Percentiles rank a stretch among this genome's conserved stretches.
Conservation (phyloP, 2,888 invertebrate genomes). For the Drosophila koepferae region DNA sequence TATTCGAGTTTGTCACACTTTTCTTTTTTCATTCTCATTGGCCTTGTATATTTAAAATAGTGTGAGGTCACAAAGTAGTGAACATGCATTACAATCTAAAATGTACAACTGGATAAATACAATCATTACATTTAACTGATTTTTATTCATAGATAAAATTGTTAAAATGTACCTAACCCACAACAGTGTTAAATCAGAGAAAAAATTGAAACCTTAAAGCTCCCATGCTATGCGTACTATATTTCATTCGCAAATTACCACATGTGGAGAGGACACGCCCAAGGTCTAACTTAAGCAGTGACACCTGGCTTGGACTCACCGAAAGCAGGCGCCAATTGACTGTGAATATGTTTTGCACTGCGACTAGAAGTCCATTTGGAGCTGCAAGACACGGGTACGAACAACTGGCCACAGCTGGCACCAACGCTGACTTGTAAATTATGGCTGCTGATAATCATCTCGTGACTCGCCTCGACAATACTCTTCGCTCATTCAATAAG, state of each 20-base stretch:
- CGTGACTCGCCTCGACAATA: constrained; percentile 26
- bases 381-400: constrained; percentile 5
- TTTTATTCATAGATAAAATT: too few species aligned
- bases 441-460: constrained; percentile 75
- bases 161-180: not conserved
- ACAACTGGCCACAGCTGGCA: constrained; percentile 65
- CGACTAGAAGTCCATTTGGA: constrained; percentile 30
- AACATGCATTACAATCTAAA: not conserved
- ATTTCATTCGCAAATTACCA: constrained; percentile 49
- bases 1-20: constrained; percentile 28
- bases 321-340: constrained; percentile 75
- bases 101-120: not conserved
- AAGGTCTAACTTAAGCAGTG: constrained; percentile 15
- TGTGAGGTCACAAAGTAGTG: not conserved
- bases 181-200: not conserved
- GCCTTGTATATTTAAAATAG: not conserved
- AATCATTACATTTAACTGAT: not conserved
- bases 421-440: constrained; percentile 73
- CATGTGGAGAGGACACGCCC: constrained; percentile 23
- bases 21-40: not conserved
- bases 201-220: constrained; percentile 5
- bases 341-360: constrained; percentile 35
- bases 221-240: constrained; percentile 2
- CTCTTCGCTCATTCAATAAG: constrained; percentile 18
- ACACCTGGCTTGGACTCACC: constrained; percentile 61